Evolutionary conservation across 2,888 invertebrate species (phyloP).

Genomic region (Mesorhabditis belari): DNA sequence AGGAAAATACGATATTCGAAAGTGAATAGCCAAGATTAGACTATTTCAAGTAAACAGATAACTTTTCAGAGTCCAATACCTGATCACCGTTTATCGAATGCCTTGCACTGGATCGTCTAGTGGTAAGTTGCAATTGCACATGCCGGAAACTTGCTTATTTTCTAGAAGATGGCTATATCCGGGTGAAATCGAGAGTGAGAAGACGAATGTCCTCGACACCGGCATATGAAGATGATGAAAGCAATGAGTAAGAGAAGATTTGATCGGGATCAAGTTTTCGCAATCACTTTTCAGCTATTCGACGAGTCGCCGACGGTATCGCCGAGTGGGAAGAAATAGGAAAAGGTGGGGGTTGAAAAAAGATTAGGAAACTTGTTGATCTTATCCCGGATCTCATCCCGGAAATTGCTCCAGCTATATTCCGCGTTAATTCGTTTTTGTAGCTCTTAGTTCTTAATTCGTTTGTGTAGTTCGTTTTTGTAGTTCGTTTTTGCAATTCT

Average conservation of each 20-base stretch:
- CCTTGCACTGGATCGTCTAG: constrained; percentile 9
- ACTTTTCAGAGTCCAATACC: constrained; percentile 43
- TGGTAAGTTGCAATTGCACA: neutral
- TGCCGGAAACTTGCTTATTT: neutral
- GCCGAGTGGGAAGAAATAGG: neutral
- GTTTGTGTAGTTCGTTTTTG: no score
- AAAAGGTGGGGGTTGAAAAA: neutral
- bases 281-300: neutral
- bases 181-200: neutral
- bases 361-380: no score
- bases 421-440: no score
- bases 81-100: constrained; percentile 35
- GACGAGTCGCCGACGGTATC: neutral
- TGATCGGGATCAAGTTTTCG: no score
- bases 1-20: no score
- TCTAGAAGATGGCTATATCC: neutral
- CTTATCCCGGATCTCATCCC: no score
- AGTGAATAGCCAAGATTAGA: no score
- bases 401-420: no score
- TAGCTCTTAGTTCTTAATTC: no score
- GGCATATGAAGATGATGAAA: neutral
- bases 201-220: neutral
- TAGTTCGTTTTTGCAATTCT: no score
- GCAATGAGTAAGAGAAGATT: neutral
- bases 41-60: no score